Evolutionary conservation across 2,797 vertebrate species (phyloP).

Genomic region (Clarias fuscus): DNA sequence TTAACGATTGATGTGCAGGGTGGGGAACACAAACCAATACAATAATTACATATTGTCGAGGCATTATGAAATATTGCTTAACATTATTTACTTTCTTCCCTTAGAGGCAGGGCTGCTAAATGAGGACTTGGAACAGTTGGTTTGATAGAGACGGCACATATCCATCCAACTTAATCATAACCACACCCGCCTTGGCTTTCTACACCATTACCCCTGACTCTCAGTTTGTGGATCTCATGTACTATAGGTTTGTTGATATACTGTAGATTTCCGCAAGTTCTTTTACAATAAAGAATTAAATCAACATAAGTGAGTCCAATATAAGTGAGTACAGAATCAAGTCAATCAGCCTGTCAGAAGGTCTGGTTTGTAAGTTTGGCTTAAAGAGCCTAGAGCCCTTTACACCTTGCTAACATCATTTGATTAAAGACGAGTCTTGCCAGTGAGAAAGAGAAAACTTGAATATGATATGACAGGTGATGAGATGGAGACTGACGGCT

Average conservation of each 20-base stretch:
- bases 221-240: background rate
- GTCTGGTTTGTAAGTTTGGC: slow-evolving; percentile 3
- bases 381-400: slow-evolving; percentile 26
- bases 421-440: slow-evolving; percentile 36
- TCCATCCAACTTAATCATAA: slow-evolving; percentile 24
- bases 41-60: slow-evolving; percentile 26
- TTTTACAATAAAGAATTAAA: background rate
- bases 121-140: slow-evolving; percentile 27
- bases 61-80: slow-evolving; percentile 25
- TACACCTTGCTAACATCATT: slow-evolving; percentile 36
- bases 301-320: too few species aligned
- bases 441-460: slow-evolving; percentile 42
- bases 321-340: background rate
- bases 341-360: background rate
- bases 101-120: slow-evolving; percentile 4
- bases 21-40: slow-evolving; percentile 7
- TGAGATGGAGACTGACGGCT: slow-evolving; percentile 58
- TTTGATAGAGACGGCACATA: slow-evolving; percentile 30
- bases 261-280: background rate
- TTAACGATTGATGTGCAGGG: slow-evolving; percentile 28
- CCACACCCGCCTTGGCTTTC: slow-evolving; percentile 2
- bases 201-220: slow-evolving; percentile 5
- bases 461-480: slow-evolving; percentile 60
- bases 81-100: slow-evolving; percentile 35
- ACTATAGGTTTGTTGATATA: background rate